Evolutionary conservation across 2,113 vertebrate genomes (phyloP).

Genomic region (Cyanocitta stelleri): DNA sequence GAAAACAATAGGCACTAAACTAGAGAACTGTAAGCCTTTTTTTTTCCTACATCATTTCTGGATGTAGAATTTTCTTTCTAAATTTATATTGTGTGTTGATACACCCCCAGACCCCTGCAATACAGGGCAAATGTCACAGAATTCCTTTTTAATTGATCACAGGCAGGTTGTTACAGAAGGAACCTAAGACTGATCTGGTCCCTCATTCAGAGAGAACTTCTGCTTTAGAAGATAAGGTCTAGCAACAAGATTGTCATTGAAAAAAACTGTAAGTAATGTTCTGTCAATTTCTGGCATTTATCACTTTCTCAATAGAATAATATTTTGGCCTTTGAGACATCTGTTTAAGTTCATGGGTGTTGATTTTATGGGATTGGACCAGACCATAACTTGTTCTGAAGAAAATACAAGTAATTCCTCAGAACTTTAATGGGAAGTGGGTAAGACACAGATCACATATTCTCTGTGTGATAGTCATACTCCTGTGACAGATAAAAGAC

Average conservation of each 20-base stretch:
- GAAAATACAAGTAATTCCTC: background rate
- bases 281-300: background rate
- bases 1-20: background rate
- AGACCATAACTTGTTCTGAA: conserved; percentile 20
- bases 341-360: conserved; percentile 46
- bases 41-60: background rate
- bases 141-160: background rate
- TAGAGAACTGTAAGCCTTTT: background rate
- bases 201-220: background rate
- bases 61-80: background rate
- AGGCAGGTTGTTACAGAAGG: background rate
- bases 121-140: background rate
- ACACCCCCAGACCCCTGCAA: accelerated
- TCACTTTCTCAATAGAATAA: background rate
- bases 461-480: background rate
- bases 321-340: conserved; percentile 45
- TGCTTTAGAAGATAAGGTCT: background rate
- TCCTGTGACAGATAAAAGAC: background rate
- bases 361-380: conserved; percentile 62
- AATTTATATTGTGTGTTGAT: background rate
- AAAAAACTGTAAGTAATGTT: background rate
- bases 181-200: background rate
- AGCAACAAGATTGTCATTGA: background rate
- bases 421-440: background rate
- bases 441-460: background rate